Evolutionary conservation across 2,888 invertebrate species (phyloP).

Genomic region (Zygaena filipendulae): DNA sequence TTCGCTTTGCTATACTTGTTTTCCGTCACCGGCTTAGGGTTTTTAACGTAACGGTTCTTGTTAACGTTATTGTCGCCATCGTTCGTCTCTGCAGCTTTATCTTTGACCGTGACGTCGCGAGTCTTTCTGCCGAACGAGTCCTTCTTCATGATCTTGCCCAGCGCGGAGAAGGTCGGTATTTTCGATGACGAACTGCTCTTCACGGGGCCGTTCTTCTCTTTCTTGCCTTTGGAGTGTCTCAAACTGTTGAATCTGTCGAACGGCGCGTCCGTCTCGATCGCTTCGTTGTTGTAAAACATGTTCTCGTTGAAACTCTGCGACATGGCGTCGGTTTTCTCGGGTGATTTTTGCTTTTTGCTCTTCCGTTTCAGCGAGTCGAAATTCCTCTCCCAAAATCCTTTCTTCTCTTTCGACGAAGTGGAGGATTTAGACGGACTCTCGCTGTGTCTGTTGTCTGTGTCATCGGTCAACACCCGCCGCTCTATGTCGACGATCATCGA

Average conservation of each 20-base stretch:
- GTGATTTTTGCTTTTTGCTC: constrained; percentile 41
- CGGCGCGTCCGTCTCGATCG: constrained; percentile 45
- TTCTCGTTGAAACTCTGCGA: constrained; percentile 67
- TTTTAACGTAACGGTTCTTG: constrained; percentile 53
- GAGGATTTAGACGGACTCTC: constrained; percentile 55
- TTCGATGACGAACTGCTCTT: constrained; percentile 59
- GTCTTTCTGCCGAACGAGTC: constrained; percentile 50
- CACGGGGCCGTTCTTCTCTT: constrained; percentile 42
- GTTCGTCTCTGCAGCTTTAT: constrained; percentile 25
- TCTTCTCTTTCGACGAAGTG: constrained; percentile 53
- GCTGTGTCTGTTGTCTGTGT: constrained; percentile 27
- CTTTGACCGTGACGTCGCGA: constrained; percentile 31
- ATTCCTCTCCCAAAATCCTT: constrained; percentile 65
- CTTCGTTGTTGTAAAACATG: constrained; percentile 55
- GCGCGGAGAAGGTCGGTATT: constrained; percentile 58
- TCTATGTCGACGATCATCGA: constrained; percentile 64
- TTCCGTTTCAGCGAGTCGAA: constrained; percentile 62
- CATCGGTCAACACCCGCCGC: constrained; percentile 36
- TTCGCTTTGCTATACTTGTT: constrained; percentile 58
- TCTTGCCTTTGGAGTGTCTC: constrained; percentile 45
- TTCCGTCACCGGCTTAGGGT: constrained; percentile 37
- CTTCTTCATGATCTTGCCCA: constrained; percentile 61
- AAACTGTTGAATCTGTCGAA: constrained; percentile 59
- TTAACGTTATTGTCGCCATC: constrained; percentile 17
- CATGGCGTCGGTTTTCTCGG: constrained; percentile 57